A percentile compares a stretch with the other conserved stretches of the same genome.
Conservation (phyloP, 2,797 vertebrate species). For the Lithobates sylvaticus region DNA sequence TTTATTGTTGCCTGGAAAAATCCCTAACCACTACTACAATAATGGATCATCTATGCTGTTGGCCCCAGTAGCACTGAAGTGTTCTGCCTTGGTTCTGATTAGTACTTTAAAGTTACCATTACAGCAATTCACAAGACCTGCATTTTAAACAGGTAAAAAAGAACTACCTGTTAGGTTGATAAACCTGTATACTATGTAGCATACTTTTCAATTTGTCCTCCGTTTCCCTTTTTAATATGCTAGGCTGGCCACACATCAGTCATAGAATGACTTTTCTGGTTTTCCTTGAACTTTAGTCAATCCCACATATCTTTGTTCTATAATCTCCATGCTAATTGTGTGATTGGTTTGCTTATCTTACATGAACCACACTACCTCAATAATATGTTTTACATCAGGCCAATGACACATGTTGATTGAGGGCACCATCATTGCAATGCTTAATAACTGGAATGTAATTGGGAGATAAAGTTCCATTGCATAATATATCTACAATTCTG, state of each 20-base stretch:
- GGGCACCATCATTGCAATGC: slow-evolving; percentile 53
- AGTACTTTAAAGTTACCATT: background rate
- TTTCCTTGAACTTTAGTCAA: slow-evolving; percentile 43
- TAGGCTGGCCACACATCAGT: background rate
- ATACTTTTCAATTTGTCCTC: background rate
- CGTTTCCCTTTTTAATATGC: background rate
- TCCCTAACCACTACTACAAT: too few species aligned
- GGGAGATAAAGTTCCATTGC: slow-evolving; percentile 57
- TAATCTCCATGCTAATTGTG: slow-evolving; percentile 59
- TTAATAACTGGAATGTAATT: slow-evolving; percentile 61
- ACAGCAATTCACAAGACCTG: background rate
- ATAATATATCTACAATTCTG: slow-evolving; percentile 55
- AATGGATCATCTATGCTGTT: too few species aligned
- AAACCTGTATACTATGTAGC: background rate
- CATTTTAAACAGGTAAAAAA: background rate
- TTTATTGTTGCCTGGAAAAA: too few species aligned
- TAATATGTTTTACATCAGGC: slow-evolving; percentile 57
- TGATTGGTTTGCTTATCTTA: slow-evolving; percentile 61
- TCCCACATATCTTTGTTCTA: slow-evolving; percentile 43
- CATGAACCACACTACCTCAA: slow-evolving; percentile 55
- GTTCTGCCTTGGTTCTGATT: background rate
- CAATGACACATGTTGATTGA: slow-evolving; percentile 59
- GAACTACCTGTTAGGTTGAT: background rate
- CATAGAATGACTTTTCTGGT: background rate
- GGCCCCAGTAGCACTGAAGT: too few species aligned